Evolutionary conservation across 92 coral and sea anemone species (phyloP).

Genomic region (Muricea muricata): DNA sequence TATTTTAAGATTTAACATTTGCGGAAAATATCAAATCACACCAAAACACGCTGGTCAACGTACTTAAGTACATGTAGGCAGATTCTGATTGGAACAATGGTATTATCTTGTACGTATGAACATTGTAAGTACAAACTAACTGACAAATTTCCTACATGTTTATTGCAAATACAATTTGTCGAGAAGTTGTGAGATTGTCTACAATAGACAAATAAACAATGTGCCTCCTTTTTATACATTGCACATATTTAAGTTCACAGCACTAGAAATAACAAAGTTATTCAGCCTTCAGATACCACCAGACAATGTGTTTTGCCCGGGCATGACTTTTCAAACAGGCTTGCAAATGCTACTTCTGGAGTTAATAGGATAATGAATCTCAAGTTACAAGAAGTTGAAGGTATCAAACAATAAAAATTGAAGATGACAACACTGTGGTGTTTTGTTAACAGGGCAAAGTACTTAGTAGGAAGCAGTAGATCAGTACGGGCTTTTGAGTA

Average conservation of each 20-base stretch:
- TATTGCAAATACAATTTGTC: no score
- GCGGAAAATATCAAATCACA: no score
- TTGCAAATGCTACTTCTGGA: constrained; percentile 43
- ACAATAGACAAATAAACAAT: no score
- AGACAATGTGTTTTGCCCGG: constrained; percentile 21
- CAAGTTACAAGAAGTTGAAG: constrained; percentile 2
- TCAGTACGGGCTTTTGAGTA: constrained; percentile 55
- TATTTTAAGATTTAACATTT: no score
- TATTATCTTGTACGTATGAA: no score
- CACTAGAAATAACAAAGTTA: neutral
- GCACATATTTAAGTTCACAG: neutral
- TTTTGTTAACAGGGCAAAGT: constrained; percentile 44
- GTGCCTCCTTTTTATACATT: neutral
- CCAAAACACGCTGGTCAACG: no score
- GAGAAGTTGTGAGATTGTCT: no score
- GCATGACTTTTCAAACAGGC: constrained; percentile 30
- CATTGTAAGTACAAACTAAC: no score
- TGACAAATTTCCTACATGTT: no score
- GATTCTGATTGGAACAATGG: no score
- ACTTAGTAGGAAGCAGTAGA: constrained; percentile 43
- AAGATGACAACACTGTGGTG: constrained; percentile 3
- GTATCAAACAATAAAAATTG: neutral
- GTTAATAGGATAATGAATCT: constrained; percentile 21
- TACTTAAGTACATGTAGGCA: no score
- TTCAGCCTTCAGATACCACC: constrained; percentile 22